These are phyloP conservation scores for Diarsia dahlii DNA, from an alignment of 2,888 invertebrate genomes.

Conservation along the genomic window DNA sequence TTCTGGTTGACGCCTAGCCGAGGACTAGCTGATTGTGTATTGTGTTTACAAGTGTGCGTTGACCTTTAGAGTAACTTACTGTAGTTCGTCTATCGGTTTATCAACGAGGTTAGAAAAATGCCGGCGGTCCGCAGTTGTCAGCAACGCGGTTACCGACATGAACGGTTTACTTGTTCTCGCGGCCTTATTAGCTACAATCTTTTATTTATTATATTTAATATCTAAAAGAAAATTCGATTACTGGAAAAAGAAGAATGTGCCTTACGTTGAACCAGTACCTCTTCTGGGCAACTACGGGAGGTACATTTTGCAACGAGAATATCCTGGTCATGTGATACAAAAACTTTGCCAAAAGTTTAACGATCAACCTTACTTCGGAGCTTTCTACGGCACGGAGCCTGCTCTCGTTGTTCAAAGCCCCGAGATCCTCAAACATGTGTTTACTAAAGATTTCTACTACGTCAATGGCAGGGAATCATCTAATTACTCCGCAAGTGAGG, in stretches of 20 bases:
- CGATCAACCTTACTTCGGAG: constrained; percentile 74
- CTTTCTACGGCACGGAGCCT: constrained; percentile 77
- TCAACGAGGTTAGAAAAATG: neutral
- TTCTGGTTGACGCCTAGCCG: neutral
- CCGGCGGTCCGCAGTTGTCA: constrained; percentile 20
- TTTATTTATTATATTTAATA: constrained; percentile 51
- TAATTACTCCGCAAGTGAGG: constrained; percentile 69
- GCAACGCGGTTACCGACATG: constrained; percentile 22
- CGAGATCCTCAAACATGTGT: constrained; percentile 71
- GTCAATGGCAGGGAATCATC: constrained; percentile 76
- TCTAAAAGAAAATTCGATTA: constrained; percentile 63
- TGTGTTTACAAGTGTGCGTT: neutral
- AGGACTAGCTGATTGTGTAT: neutral
- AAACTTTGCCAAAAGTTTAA: constrained; percentile 71
- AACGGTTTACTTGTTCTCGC: constrained; percentile 18
- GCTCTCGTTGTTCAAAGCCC: constrained; percentile 74
- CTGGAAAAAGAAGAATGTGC: constrained; percentile 74
- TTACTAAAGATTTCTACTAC: constrained; percentile 76
- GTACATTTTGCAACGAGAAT: constrained; percentile 69
- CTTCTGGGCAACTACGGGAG: constrained; percentile 75
- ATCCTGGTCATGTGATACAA: constrained; percentile 55
- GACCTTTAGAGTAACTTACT: neutral
- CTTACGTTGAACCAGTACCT: constrained; percentile 66
- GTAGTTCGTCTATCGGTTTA: neutral
- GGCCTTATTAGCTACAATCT: constrained; percentile 12